These are phyloP conservation scores for Parnassius mnemosyne DNA, from an alignment of 2,888 invertebrate genomes.

Conservation along the genomic window DNA sequence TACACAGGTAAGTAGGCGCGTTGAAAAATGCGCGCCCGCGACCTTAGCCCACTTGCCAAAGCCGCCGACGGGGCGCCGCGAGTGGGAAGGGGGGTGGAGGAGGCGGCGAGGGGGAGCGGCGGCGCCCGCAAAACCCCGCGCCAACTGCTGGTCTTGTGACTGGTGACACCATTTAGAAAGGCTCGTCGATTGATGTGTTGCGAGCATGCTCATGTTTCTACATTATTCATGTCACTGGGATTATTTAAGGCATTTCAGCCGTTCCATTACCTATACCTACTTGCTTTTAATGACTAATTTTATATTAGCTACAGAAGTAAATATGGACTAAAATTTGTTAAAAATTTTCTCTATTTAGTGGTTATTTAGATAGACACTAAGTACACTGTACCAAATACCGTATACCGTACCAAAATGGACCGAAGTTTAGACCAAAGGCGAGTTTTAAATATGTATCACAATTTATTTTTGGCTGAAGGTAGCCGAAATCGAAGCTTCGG, in stretches of 20 bases:
- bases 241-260: slow-evolving; percentile 2
- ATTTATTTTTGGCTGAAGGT: no score
- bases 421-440: no score
- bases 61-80: slow-evolving; percentile 36
- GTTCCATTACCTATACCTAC: slow-evolving; percentile 8
- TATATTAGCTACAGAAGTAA: no score
- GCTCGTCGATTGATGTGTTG: slow-evolving; percentile 27
- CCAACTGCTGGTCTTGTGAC: slow-evolving; percentile 38
- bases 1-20: slow-evolving; percentile 39
- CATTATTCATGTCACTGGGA: slow-evolving; percentile 16
- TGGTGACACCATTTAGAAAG: slow-evolving; percentile 47
- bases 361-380: no score
- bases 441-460: no score
- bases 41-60: slow-evolving; percentile 69
- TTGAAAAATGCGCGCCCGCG: slow-evolving; percentile 64
- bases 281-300: no score
- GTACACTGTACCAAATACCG: no score
- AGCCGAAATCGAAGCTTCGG: no score
- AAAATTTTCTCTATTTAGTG: no score
- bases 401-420: no score
- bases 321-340: no score
- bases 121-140: slow-evolving; percentile 37
- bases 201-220: slow-evolving; percentile 1
- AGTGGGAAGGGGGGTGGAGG: slow-evolving; percentile 34
- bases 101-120: slow-evolving; percentile 33